A percentile compares a stretch with the other conserved stretches of the same genome.
Conservation (phyloP, 2,113 vertebrate species). For the Dicentrarchus labrax region DNA sequence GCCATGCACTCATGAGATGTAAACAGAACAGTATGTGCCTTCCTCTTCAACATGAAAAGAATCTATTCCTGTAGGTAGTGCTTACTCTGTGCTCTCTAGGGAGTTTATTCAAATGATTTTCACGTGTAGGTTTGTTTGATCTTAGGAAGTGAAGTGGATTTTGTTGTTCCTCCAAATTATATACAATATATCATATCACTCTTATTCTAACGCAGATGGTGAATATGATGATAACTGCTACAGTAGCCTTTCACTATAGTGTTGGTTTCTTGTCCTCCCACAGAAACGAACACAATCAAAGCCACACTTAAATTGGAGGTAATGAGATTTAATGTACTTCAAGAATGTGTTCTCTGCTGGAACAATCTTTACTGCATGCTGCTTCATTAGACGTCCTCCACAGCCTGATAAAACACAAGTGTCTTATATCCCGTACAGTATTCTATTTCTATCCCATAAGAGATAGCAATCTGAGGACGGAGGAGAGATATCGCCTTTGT, state of each 20-base stretch:
- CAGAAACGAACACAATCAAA: constrained; percentile 18
- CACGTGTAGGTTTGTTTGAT: constrained; percentile 53
- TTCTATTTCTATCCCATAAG: constrained; percentile 67
- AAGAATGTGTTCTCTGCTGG: constrained; percentile 10
- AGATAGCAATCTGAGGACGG: constrained; percentile 71
- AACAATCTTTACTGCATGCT: constrained; percentile 28
- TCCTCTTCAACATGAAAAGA: constrained; percentile 45
- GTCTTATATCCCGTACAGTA: constrained; percentile 56
- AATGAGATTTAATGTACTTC: constrained; percentile 45
- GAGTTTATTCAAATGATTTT: constrained; percentile 48
- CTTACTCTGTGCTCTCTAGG: constrained; percentile 37
- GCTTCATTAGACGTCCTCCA: constrained; percentile 50
- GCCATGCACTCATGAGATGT: constrained; percentile 10
- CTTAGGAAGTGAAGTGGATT: constrained; percentile 41
- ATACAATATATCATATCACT: constrained; percentile 8
- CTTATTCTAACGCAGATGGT: neutral
- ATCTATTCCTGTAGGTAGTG: constrained; percentile 45
- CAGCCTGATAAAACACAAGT: constrained; percentile 51
- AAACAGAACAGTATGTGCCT: constrained; percentile 22
- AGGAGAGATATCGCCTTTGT: constrained; percentile 72
- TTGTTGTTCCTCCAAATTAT: constrained; percentile 13
- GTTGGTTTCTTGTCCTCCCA: neutral
- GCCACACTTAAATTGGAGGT: neutral
- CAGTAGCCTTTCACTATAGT: constrained; percentile 10
- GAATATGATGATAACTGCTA: constrained; percentile 17